These are phyloP conservation scores for Paramuricea clavata DNA, from an alignment of 92 coral and sea anemone genomes.

Conservation along the genomic window DNA sequence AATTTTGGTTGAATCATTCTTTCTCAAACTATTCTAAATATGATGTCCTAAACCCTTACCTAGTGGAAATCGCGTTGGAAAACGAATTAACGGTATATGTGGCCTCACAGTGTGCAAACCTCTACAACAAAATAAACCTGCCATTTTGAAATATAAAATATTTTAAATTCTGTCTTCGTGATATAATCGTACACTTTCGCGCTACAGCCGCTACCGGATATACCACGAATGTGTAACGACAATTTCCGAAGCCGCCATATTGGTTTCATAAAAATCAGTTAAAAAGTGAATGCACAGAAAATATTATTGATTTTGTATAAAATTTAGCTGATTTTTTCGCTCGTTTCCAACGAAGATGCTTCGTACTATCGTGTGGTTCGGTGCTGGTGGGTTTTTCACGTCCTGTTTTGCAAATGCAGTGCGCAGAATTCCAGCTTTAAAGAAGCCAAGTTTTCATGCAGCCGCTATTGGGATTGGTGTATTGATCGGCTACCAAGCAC, in stretches of 20 bases:
- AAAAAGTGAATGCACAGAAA: background rate
- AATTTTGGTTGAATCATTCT: background rate
- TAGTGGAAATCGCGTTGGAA: conserved; percentile 80
- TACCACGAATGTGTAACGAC: background rate
- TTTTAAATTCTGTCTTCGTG: conserved; percentile 35
- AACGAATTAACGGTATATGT: conserved; percentile 86
- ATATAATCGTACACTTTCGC: background rate
- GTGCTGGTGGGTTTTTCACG: conserved; percentile 95
- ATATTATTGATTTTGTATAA: background rate
- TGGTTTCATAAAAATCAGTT: background rate
- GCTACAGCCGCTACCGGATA: background rate
- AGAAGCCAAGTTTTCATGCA: conserved; percentile 88
- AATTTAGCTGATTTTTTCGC: background rate
- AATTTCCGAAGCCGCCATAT: conserved; percentile 24
- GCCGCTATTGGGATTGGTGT: conserved; percentile 84
- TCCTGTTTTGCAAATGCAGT: conserved; percentile 91
- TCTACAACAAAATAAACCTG: conserved; percentile 75
- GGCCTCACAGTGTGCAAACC: conserved; percentile 76
- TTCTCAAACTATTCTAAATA: background rate
- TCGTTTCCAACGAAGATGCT: conserved; percentile 70
- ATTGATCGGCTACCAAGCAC: conserved; percentile 88
- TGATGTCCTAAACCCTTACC: conserved; percentile 66
- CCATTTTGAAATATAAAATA: conserved; percentile 80
- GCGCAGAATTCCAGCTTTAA: conserved; percentile 90
- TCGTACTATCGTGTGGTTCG: conserved; percentile 93